Evolutionary conservation across 2,888 invertebrate species (phyloP), one percentile per base, ranked within the genome.

Genomic region (Bruchidius siliquastri): DNA sequence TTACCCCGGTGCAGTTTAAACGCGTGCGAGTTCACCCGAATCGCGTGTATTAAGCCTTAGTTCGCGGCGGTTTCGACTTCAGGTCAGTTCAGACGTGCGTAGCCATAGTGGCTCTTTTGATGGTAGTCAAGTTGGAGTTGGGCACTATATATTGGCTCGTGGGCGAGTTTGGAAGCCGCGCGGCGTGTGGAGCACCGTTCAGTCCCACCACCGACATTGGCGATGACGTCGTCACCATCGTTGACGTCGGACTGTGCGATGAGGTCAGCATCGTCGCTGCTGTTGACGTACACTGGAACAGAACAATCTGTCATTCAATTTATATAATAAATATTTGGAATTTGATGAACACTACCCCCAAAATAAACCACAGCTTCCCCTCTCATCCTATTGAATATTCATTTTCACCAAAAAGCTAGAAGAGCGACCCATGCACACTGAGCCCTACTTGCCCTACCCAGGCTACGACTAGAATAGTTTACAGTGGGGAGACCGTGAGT

Each of bases 51-150:
- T 49, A 1, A 49, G 49, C 6, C 18, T 49, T 49, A 49, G 49
- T 3, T 49, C 49, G 49, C 49, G 49, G 49, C 49, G 18, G 18
- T 49, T 49, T 49, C 49, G 49, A 49, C 13, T 49, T 13, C 18
- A 49, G 49, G 18, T 13, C 49, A 49, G 13, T 49, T 49, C 49
- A 91, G 88, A 91, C 91, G 83, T 91, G 91, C 84, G 91, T 91
- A 79, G 91, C 91, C 85, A 91, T 87, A 71, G 90, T 90, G 75
- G 90, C 90, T 72, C 91, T 88, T 83, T 91, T 91, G 72, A 91
- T 88, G 78, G 90, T n/a, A n/a, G n/a, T 89, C 76, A 89, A 88
- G 75, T 88, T 88, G 72, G 89, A 87, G 82, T 88, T 90, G 75
- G 90, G 88, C 72, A 88, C 87, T 78, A 89, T 90, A 81, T 89